These are phyloP conservation scores for Todiramphus saurophagus DNA, from an alignment of 2,113 vertebrate species.

Conservation along the genomic window DNA sequence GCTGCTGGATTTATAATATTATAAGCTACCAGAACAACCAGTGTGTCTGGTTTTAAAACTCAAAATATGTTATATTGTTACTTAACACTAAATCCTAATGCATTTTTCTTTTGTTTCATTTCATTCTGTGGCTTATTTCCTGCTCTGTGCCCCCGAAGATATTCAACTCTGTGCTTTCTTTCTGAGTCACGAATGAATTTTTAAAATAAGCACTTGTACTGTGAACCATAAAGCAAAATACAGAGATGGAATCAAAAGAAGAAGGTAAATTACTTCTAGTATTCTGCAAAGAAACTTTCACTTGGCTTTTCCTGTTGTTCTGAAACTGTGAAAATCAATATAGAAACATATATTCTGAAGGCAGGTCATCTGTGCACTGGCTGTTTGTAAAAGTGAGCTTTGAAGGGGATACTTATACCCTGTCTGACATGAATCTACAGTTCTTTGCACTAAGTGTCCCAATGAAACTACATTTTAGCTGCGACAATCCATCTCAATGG, in stretches of 20 bases:
- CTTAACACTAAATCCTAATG: slow-evolving; percentile 40
- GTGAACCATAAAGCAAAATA: slow-evolving; percentile 79
- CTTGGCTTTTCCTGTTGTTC: slow-evolving; percentile 78
- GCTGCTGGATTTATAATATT: slow-evolving; percentile 1
- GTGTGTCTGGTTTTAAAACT: slow-evolving; percentile 39
- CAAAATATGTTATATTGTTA: slow-evolving; percentile 20
- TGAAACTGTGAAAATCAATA: slow-evolving; percentile 80
- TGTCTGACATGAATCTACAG: slow-evolving; percentile 64
- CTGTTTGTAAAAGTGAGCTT: slow-evolving; percentile 73
- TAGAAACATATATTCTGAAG: slow-evolving; percentile 74
- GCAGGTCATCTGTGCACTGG: slow-evolving; percentile 62
- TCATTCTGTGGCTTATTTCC: slow-evolving; percentile 63
- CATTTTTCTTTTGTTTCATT: slow-evolving; percentile 53
- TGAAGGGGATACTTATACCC: slow-evolving; percentile 72
- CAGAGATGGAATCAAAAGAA: slow-evolving; percentile 75
- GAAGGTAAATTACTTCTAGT: slow-evolving; percentile 78
- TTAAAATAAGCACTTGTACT: slow-evolving; percentile 77
- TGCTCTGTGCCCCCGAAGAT: slow-evolving; percentile 17
- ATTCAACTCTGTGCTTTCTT: slow-evolving; percentile 44
- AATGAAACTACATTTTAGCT: slow-evolving; percentile 67
- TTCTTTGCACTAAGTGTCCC: slow-evolving; percentile 74
- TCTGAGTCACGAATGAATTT: slow-evolving; percentile 72
- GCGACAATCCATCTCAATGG: slow-evolving; percentile 64
- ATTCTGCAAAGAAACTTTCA: slow-evolving; percentile 76
- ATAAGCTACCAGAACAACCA: neutral